Evolutionary conservation across 2,113 vertebrate genomes (phyloP).

Genomic region (Brienomyrus brachyistius): DNA sequence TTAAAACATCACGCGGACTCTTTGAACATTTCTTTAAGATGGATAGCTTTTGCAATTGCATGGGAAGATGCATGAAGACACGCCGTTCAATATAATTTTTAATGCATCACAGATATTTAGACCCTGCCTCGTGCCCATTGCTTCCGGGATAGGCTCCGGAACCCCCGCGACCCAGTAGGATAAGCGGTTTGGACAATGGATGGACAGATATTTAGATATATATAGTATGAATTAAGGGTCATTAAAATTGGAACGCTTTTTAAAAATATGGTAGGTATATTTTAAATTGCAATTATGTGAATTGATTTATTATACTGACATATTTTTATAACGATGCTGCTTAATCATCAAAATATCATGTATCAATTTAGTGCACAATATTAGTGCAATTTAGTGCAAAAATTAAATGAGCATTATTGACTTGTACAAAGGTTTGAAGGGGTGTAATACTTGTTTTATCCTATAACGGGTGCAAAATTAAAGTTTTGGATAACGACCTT

Average conservation of each 20-base stretch:
- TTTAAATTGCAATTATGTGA: neutral
- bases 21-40: neutral
- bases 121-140: neutral
- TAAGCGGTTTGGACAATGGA: too few relatives aligned
- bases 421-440: constrained; percentile 39
- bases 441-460: constrained; percentile 22
- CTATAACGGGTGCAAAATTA: constrained; percentile 17
- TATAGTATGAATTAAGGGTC: neutral
- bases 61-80: neutral
- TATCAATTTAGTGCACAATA: constrained; percentile 25
- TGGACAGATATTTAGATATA: neutral
- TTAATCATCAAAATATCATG: neutral
- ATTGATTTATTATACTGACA: neutral
- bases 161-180: too few relatives aligned
- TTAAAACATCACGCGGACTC: neutral
- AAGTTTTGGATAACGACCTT: constrained; percentile 30
- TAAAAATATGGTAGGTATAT: neutral
- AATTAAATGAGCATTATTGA: constrained; percentile 34
- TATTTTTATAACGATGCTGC: neutral
- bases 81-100: neutral
- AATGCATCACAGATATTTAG: neutral
- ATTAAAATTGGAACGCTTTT: neutral
- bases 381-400: constrained; percentile 23
- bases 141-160: too few relatives aligned
- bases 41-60: neutral